phyloP scores from a whole-genome alignment of 1,140 invertebrate species.

The Pseudachorutes palmiensis region DNA sequence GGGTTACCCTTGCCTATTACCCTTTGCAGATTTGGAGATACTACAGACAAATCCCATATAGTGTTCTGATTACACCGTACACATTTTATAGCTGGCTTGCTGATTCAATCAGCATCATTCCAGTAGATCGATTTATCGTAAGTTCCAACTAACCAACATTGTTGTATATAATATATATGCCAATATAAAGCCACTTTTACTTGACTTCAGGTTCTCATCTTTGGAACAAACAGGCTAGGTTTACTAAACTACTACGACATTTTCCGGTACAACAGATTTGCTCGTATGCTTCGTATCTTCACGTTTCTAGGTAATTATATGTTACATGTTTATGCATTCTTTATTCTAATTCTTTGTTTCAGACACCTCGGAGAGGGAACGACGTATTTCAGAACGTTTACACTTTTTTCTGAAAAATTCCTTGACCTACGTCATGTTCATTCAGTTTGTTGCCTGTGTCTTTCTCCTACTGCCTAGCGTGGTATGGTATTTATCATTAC shows the following conservation, averaged over 20 bases:
- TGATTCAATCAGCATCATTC: slow-evolving; percentile 20
- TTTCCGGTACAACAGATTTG: slow-evolving; percentile 21
- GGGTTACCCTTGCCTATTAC: not conserved
- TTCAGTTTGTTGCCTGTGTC: slow-evolving; percentile 21
- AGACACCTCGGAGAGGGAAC: slow-evolving; percentile 19
- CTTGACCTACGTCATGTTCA: not conserved
- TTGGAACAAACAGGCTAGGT: slow-evolving; percentile 6
- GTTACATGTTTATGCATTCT: not conserved
- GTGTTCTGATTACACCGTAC: slow-evolving; percentile 15
- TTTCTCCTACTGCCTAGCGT: not conserved
- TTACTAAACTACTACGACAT: slow-evolving; percentile 11
- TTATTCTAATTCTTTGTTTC: not conserved
- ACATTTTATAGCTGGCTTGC: slow-evolving; percentile 7
- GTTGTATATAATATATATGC: slow-evolving; percentile 12
- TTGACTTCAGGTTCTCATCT: slow-evolving; percentile 1
- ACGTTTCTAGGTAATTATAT: slow-evolving; percentile 16
- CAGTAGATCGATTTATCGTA: slow-evolving; percentile 20
- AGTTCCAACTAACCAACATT: not conserved
- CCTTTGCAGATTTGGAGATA: slow-evolving; percentile 17
- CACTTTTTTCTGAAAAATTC: slow-evolving; percentile 22
- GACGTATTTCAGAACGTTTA: not conserved
- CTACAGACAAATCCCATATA: not conserved
- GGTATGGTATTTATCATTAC: not conserved
- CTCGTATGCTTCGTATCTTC: slow-evolving; percentile 10
- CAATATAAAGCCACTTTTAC: not conserved